Base-by-base conservation (phyloP, 2,113 vertebrate species). In the Archocentrus centrarchus region DNA sequence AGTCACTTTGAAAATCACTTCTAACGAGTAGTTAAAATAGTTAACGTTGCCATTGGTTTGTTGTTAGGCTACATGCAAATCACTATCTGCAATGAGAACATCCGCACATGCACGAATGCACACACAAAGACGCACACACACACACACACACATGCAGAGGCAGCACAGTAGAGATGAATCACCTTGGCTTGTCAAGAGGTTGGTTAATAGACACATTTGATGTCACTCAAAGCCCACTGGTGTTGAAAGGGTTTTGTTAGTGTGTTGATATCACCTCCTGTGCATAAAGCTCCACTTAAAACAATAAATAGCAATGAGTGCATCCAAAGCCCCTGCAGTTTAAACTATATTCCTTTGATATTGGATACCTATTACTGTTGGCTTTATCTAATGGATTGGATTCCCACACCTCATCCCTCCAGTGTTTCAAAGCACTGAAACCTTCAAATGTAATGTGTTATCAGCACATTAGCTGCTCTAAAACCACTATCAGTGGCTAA, bases 261-360 rank as follows among this genome's bases (percentile, higher is more conserved):
- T 94, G 87, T 90, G 92, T 92, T 92, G 87, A 87, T 93, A 92
- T 95, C 92, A 93, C 92, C 92, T 93, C 89, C 89, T 90, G 93
- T 91, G 91, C 88, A 93, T 93, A 93, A 95, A 96, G 93, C 91
- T 88, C 93, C 90, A 93, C 94, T 95, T 95, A 92, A 94, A 95
- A 95, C 94, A 95, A 95, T 94, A 94, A 95, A 95, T 80, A 94
- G 89, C 91, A 93, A 89, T 87, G 86, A 93, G 87, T 87, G 85
- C 91, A 91, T 92, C 91, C 93, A 90, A 91, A 95, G 93, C 91
- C 87, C 80, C 90, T 87, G 91, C 92, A 90, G 92, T 94, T 93
- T 93, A 93, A 93, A 94, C 91, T 91, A 90, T 86, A 84, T 85
- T 58, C 86, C 92, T 95, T 96, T 95, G 93, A 96, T 95, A 95